phyloP scores from a whole-genome alignment of 1,140 invertebrate species.

The Polypedilum pembai region DNA sequence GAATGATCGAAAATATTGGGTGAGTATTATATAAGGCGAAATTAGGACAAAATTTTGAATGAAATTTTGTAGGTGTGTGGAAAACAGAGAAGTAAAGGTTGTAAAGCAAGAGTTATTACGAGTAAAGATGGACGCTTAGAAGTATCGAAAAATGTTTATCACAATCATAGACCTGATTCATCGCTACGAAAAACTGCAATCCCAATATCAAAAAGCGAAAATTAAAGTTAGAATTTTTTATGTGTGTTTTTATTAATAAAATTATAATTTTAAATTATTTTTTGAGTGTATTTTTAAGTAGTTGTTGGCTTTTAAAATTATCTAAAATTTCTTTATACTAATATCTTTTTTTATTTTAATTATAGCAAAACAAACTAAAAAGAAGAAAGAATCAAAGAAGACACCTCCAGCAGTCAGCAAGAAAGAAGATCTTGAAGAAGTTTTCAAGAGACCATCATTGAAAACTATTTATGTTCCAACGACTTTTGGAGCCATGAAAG shows the following conservation, averaged over 20 bases:
- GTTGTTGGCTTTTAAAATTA: background rate
- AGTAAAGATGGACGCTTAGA: background rate
- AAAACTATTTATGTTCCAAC: background rate
- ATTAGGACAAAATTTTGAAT: too few species aligned
- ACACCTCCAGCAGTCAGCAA: background rate
- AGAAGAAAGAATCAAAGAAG: background rate
- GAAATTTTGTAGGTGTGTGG: conserved; percentile 31
- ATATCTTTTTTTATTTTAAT: background rate
- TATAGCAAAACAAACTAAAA: background rate
- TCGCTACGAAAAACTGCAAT: background rate
- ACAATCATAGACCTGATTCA: background rate
- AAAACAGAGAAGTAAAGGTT: conserved; percentile 34
- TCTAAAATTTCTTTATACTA: background rate
- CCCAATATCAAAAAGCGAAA: background rate
- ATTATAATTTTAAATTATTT: background rate
- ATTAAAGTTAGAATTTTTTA: background rate
- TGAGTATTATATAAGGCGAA: background rate
- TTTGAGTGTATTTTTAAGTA: background rate
- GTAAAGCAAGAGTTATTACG: conserved; percentile 35
- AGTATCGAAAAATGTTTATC: conserved; percentile 2
- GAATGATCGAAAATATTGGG: conserved; percentile 35
- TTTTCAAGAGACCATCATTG: background rate
- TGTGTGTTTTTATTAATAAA: background rate
- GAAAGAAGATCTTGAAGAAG: background rate
- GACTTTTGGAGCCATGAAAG: background rate